Evolutionary conservation across 2,888 invertebrate species (phyloP).

Genomic region (Ryuthela nishihirai): DNA sequence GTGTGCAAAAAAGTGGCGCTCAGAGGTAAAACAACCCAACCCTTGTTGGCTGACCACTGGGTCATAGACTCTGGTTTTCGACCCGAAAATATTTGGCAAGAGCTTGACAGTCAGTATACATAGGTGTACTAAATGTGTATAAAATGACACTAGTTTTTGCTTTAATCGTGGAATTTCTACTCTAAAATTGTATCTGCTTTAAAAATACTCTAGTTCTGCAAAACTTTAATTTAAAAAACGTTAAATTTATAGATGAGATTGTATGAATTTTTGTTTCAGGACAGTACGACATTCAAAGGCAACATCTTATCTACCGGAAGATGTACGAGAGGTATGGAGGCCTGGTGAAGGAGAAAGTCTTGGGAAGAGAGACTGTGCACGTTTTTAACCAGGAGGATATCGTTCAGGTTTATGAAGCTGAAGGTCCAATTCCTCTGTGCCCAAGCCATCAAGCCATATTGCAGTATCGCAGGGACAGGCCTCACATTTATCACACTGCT

Average conservation of each 20-base stretch:
- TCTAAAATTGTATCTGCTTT: too few species aligned
- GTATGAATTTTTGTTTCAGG: constrained; percentile 55
- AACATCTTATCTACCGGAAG: constrained; percentile 65
- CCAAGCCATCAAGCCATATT: constrained; percentile 75
- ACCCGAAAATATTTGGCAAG: too few species aligned
- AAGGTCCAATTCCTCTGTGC: constrained; percentile 67
- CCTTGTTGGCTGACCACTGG: too few species aligned
- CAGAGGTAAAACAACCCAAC: too few species aligned
- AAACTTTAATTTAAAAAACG: too few species aligned
- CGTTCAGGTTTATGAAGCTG: constrained; percentile 65
- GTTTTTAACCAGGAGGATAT: constrained; percentile 79
- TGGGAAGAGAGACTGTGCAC: constrained; percentile 70
- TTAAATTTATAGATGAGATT: not conserved
- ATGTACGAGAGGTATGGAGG: constrained; percentile 73
- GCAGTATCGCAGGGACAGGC: constrained; percentile 69
- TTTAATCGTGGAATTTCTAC: too few species aligned
- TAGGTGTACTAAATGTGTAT: too few species aligned
- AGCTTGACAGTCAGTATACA: too few species aligned
- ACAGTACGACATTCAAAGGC: constrained; percentile 64
- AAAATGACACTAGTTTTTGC: too few species aligned
- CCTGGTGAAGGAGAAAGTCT: constrained; percentile 71
- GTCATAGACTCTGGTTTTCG: too few species aligned
- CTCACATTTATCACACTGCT: constrained; percentile 67
- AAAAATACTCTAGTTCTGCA: too few species aligned
- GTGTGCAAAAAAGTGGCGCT: too few species aligned